Base-by-base conservation (phyloP, 2,113 vertebrate genomes). In the Pleuronectes platessa region DNA sequence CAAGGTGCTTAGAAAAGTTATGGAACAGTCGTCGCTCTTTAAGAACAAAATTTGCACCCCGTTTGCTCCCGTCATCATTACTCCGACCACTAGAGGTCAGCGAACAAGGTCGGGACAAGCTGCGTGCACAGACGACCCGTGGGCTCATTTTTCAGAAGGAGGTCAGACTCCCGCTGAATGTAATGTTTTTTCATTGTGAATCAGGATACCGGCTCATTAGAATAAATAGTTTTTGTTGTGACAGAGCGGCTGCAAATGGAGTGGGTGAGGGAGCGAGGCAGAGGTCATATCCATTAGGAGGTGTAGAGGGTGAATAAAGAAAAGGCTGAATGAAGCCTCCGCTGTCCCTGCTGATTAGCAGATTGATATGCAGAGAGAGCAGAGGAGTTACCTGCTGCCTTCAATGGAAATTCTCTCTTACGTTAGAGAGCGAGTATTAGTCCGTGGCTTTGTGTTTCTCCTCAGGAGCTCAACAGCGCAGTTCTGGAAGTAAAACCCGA, bases 211-310 rank as follows among this genome's bases (percentile, higher is more conserved):
- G 51, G 73, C 82, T 81, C 42, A 58, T 89, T 79, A 79, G 51
- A 82, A 75, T 82, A 76, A 86, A 68, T 26, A 17, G 49, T 63
- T 71, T 74, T 76, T 78, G 78, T 83, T 74, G 70, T 63, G 76
- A 66, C 60, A 66, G 55, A 24, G 61, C 60, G 70, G 31, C 26
- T 37, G 75, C 68, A 67, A 72, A 76, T 78, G 67, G 65, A 87
- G 74, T 56, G 56, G 42, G 59, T 40, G 76, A 62, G 51, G 21
- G 10, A 21, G 66, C 20, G 23, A 78, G 66, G 59, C 76, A 86
- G 82, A 89, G 84, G 85, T 90, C 86, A 88, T 64, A 85, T 84
- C 86, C 62, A 88, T 90, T 90, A 86, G 84, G 84, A 81, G 73
- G 74, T 80, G 81, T 59, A 23, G 69, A 78, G 66, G 79, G 81